These are phyloP conservation scores for Notospermus geniculatus DNA, from an alignment of 1,140 invertebrate genomes.

Conservation along the genomic window DNA sequence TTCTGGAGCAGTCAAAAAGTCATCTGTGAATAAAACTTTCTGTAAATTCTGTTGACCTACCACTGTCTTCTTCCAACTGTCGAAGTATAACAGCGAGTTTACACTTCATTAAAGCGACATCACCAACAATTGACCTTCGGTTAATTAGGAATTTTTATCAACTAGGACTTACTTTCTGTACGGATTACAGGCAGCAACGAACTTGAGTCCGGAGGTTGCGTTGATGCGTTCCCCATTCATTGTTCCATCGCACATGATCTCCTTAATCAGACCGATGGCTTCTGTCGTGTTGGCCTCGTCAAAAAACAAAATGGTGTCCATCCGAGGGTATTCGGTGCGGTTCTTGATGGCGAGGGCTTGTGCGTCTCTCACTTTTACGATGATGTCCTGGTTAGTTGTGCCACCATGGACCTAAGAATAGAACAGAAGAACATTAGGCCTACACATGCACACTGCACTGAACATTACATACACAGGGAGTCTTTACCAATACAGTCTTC, in stretches of 20 bases:
- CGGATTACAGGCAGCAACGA: slow-evolving; percentile 50
- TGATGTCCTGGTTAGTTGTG: slow-evolving; percentile 38
- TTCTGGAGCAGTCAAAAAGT: no score
- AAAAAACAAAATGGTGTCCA: slow-evolving; percentile 51
- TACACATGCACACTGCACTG: no score
- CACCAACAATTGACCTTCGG: no score
- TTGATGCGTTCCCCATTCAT: slow-evolving; percentile 35
- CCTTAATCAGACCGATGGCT: slow-evolving; percentile 48
- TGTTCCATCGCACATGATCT: slow-evolving; percentile 49
- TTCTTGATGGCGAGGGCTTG: slow-evolving; percentile 33
- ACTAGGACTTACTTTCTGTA: slow-evolving; percentile 50
- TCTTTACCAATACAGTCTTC: no score
- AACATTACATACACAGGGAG: no score
- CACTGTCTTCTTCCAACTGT: no score
- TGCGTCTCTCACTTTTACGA: slow-evolving; percentile 37
- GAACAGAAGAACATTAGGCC: no score
- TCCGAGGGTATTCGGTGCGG: slow-evolving; percentile 20
- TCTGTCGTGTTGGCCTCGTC: slow-evolving; percentile 54
- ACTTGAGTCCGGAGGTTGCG: slow-evolving; percentile 33
- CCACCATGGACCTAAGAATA: slow-evolving; percentile 49
- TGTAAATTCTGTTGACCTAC: no score
- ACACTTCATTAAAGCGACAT: no score
- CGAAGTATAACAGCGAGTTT: no score
- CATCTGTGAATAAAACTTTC: no score
- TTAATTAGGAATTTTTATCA: no score